Conservation (phyloP, 1,140 invertebrate genomes). For the Brachionus koreanus region DNA sequence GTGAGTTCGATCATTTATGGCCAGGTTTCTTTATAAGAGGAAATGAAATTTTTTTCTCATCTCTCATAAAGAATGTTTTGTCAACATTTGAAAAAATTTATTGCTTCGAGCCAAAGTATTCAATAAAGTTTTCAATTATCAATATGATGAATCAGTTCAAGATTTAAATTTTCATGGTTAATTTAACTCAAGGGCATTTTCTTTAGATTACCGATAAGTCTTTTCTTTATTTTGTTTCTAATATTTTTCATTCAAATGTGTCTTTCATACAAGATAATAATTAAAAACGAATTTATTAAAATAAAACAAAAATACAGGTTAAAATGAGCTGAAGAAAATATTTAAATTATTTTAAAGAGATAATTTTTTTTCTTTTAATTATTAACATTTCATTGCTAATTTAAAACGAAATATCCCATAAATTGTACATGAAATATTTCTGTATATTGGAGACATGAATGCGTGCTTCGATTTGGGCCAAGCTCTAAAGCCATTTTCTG, state of each 20-base stretch:
- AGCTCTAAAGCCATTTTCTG: slow-evolving; percentile 9
- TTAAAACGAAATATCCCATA: slow-evolving; percentile 2
- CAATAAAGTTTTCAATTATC: slow-evolving; percentile 19
- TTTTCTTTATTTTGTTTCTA: background rate
- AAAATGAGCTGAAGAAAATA: background rate
- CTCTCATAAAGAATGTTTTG: background rate
- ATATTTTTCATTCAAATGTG: background rate
- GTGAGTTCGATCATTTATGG: background rate
- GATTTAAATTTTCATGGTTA: slow-evolving; percentile 2
- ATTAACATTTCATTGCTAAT: slow-evolving; percentile 4
- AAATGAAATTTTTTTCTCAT: background rate
- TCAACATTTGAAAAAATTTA: background rate
- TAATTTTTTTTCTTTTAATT: background rate
- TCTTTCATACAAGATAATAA: background rate
- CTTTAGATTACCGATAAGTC: slow-evolving; percentile 26
- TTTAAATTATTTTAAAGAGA: background rate
- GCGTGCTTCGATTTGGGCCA: background rate
- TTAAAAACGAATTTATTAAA: slow-evolving; percentile 23
- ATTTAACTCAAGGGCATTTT: slow-evolving; percentile 16
- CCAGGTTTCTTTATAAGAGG: background rate
- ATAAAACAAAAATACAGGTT: slow-evolving; percentile 16
- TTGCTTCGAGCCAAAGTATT: background rate
- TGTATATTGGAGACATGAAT: slow-evolving; percentile 6
- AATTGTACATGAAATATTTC: slow-evolving; percentile 11
- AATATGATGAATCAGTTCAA: slow-evolving; percentile 23